Conservation (phyloP, 2,113 vertebrate species). For the Rhinolophus sinicus region DNA sequence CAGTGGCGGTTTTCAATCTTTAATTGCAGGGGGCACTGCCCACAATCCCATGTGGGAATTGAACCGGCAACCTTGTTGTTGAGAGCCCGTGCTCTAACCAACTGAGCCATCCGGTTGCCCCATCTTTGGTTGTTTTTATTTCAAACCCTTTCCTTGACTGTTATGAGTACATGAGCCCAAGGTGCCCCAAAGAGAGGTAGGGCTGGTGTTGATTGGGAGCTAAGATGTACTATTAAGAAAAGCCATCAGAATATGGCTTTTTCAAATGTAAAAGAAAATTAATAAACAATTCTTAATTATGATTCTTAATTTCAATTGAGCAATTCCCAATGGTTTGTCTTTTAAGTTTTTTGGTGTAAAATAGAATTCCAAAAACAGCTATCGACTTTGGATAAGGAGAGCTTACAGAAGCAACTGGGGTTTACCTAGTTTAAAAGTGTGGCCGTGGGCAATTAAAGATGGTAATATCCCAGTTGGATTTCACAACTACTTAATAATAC, state of each 20-base stretch:
- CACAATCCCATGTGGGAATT: no score
- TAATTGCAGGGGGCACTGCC: no score
- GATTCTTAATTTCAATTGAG: slow-evolving; percentile 53
- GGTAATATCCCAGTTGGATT: slow-evolving; percentile 77
- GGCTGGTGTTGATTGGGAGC: neutral
- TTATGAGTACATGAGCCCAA: neutral
- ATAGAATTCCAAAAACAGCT: slow-evolving; percentile 46
- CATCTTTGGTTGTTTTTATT: neutral
- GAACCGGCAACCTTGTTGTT: no score
- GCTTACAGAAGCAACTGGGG: slow-evolving; percentile 73
- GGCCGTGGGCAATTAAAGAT: slow-evolving; percentile 74
- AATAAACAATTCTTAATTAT: slow-evolving; percentile 38
- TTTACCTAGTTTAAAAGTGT: slow-evolving; percentile 74
- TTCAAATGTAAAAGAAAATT: slow-evolving; percentile 16
- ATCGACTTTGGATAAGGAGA: slow-evolving; percentile 27
- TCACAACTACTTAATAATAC: slow-evolving; percentile 76
- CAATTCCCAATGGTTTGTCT: neutral
- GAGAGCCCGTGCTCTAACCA: no score
- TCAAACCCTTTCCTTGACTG: neutral
- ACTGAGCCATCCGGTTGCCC: no score
- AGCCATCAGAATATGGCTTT: neutral
- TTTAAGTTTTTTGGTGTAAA: neutral
- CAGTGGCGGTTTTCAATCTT: no score
- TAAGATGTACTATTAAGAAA: neutral
- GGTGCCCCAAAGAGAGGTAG: neutral